These are phyloP conservation scores for Gobius niger DNA, from an alignment of 2,113 vertebrate genomes.

Conservation along the genomic window DNA sequence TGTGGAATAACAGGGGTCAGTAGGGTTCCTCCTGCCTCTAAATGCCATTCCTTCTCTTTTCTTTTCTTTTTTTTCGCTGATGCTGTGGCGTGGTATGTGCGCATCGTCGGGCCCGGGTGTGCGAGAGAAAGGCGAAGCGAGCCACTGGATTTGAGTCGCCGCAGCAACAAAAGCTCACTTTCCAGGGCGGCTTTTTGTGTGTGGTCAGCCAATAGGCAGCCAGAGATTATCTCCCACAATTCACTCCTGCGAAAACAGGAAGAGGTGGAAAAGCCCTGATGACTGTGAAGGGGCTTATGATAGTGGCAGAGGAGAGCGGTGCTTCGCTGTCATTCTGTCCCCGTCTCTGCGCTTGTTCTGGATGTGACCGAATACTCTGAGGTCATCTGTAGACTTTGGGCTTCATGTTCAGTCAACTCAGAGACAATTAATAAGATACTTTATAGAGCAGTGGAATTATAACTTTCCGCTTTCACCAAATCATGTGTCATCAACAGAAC, in stretches of 20 bases:
- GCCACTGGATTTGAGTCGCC: slow-evolving; percentile 73
- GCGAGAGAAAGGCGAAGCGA: slow-evolving; percentile 70
- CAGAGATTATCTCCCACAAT: slow-evolving; percentile 79
- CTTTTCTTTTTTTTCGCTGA: slow-evolving; percentile 70
- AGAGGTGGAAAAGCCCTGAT: slow-evolving; percentile 74
- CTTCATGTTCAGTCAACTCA: slow-evolving; percentile 45
- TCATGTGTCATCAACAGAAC: too few species aligned
- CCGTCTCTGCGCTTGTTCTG: slow-evolving; percentile 66
- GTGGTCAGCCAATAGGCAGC: slow-evolving; percentile 74
- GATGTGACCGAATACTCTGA: slow-evolving; percentile 65
- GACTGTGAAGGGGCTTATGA: slow-evolving; percentile 73
- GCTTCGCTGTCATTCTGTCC: slow-evolving; percentile 67
- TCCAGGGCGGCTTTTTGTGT: slow-evolving; percentile 76
- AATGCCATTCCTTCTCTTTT: slow-evolving; percentile 70
- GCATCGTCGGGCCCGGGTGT: slow-evolving; percentile 46
- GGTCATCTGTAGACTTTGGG: slow-evolving; percentile 71
- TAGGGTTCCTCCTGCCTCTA: slow-evolving; percentile 59
- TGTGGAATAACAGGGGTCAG: slow-evolving; percentile 41
- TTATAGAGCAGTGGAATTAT: neutral
- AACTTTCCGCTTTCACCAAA: neutral
- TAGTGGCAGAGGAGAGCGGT: slow-evolving; percentile 38
- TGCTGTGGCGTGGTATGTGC: slow-evolving; percentile 64
- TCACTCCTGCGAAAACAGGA: slow-evolving; percentile 77
- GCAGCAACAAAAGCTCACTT: slow-evolving; percentile 74
- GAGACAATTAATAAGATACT: neutral